Evolutionary conservation across 2,888 invertebrate species (phyloP).

Genomic region (Microctonus aethiopoides): DNA sequence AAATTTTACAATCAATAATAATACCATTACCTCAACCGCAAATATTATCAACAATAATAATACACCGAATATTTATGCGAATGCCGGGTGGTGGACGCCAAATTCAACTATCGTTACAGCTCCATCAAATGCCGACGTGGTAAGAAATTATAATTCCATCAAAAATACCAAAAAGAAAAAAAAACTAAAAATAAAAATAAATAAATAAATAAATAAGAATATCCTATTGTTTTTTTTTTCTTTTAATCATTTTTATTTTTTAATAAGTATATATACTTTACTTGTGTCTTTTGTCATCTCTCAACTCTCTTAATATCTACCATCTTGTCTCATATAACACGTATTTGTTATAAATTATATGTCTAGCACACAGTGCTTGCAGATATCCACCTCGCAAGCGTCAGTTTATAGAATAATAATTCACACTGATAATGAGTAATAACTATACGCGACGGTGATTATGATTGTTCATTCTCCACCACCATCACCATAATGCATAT

Average conservation of each 20-base stretch:
- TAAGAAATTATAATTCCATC: constrained; percentile 41
- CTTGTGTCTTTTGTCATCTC: background rate
- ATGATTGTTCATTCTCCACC: constrained; percentile 31
- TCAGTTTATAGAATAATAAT: constrained; percentile 46
- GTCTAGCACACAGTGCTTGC: constrained; percentile 20
- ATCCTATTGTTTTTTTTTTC: background rate
- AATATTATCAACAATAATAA: constrained; percentile 49
- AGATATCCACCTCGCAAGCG: constrained; percentile 37
- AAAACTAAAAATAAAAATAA: too few species aligned
- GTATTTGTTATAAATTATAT: constrained; percentile 44
- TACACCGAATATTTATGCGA: constrained; percentile 37
- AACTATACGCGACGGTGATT: constrained; percentile 43
- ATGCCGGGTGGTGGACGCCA: constrained; percentile 62
- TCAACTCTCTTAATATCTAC: constrained; percentile 13
- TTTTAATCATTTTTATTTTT: background rate
- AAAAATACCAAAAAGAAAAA: too few species aligned
- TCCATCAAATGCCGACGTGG: constrained; percentile 63
- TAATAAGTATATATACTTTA: too few species aligned
- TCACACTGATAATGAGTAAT: constrained; percentile 47
- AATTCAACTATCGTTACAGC: constrained; percentile 58
- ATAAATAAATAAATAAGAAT: background rate
- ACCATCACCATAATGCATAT: constrained; percentile 20
- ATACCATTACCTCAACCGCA: constrained; percentile 43
- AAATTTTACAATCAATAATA: constrained; percentile 53
- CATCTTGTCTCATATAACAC: constrained; percentile 28